Evolutionary conservation across 2,888 invertebrate genomes (phyloP).

Genomic region (Zootermopsis nevadensis): DNA sequence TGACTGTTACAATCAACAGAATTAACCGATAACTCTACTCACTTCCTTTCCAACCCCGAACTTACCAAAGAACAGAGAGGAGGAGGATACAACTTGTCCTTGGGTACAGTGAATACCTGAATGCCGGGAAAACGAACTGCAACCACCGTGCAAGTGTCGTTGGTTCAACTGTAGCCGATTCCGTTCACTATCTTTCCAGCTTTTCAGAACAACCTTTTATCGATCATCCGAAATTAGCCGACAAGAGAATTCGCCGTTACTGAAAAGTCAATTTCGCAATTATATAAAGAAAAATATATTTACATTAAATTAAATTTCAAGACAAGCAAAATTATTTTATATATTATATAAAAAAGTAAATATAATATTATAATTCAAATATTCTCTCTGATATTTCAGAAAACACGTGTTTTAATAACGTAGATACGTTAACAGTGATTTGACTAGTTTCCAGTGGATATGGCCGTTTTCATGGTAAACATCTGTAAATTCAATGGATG

Average conservation of each 20-base stretch:
- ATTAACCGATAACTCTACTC: constrained; percentile 47
- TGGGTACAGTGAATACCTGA: constrained; percentile 34
- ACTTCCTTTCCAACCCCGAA: constrained; percentile 62
- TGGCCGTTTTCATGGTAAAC: constrained; percentile 92
- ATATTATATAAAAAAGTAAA: background rate
- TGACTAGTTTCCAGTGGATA: constrained; percentile 62
- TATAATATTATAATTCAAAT: background rate
- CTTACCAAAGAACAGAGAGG: constrained; percentile 77
- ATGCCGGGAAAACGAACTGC: background rate
- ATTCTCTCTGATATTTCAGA: no score
- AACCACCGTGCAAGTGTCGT: background rate
- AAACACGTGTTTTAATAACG: no score
- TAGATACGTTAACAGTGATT: background rate
- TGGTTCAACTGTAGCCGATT: constrained; percentile 54
- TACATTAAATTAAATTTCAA: background rate
- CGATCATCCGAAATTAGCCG: constrained; percentile 62
- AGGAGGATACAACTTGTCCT: constrained; percentile 60
- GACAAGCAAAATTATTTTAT: background rate
- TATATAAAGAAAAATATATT: background rate
- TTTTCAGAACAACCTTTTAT: constrained; percentile 58
- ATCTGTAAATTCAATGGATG: constrained; percentile 90
- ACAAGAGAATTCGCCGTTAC: constrained; percentile 48
- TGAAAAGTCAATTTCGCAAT: background rate
- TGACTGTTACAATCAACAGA: constrained; percentile 20
- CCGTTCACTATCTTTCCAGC: constrained; percentile 57